Conservation (phyloP, 2,113 vertebrate species). For the Callithrix jacchus region DNA sequence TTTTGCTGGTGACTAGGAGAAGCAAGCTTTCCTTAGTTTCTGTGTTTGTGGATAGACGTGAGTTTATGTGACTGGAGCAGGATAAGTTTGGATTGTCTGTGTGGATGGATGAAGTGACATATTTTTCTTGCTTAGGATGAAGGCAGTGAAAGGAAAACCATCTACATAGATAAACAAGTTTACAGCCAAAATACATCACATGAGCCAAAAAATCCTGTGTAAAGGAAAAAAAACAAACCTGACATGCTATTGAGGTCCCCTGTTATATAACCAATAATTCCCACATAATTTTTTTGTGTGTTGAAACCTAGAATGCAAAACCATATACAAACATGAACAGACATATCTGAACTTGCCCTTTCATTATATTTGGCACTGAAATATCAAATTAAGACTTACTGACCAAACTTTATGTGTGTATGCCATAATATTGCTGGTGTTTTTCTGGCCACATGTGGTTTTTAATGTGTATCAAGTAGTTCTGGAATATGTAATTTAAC, state of each 20-base stretch:
- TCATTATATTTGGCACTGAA: not conserved
- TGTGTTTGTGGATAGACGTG: not conserved
- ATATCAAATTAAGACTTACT: not conserved
- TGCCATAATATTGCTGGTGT: not conserved
- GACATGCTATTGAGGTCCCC: not conserved
- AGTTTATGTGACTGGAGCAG: not conserved
- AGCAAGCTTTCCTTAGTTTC: not conserved
- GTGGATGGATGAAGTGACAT: not conserved
- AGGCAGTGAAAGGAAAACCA: not conserved
- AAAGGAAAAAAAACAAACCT: not conserved
- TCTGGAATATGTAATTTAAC: not conserved
- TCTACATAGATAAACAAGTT: not conserved
- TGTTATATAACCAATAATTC: not conserved
- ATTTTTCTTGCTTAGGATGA: not conserved
- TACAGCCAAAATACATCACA: not conserved
- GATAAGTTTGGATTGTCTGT: not conserved
- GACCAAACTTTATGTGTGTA: not conserved
- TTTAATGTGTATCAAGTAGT: not conserved
- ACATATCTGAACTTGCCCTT: not conserved
- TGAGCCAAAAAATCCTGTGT: not conserved
- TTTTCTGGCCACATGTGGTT: not conserved
- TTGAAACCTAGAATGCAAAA: not conserved
- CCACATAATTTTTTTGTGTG: not conserved
- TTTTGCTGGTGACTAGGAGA: not conserved
- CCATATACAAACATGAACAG: not conserved